Base-by-base conservation (phyloP, 1,140 invertebrate genomes). In the Trachelipus rathkii region DNA sequence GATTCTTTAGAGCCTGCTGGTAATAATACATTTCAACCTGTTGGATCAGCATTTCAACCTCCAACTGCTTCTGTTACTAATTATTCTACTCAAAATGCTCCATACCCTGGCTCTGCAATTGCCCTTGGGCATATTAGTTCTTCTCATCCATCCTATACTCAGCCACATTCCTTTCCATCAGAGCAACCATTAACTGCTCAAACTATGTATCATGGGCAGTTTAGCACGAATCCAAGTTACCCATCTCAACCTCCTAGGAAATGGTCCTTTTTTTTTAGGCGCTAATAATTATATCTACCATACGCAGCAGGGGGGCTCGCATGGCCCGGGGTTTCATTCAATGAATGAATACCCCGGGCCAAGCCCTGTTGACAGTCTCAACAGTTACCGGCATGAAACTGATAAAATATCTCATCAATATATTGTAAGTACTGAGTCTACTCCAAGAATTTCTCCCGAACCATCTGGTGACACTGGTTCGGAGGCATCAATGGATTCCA, bases 251-350 rank as follows among this genome's bases (percentile, higher is more conserved):
- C 77, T 11, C 74, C 43, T 45, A 53, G 70, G 68, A 44, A 72
- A 9, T 44, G 33, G 33, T 33, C 67, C 60, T n/a, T 72, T 70
- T 60, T 24, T 71, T 60, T 43, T 23, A 46, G n/a, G n/a, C n/a
- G 24, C 71, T 45, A 67, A 53, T 67, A 77, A 75, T 67, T 75
- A 60, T 44, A 68, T 19, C 9, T n/a, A 68, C 66, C 72, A 60
- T 73, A 1, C 50, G 11, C 50, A 60, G 67, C 75, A 76, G 78
- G 78, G 78, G 78, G 78, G 78, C 78, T 75, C 70, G 71, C 78
- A 79, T 67, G 78, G 78, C 78, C 78, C 78, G 78, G 78, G 78
- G 75, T 79, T 79, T 79, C 78, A 77, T 79, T 79, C 78, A 13
- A 69, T 79, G 78, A 79, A 46, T 79, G 78, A 79, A 66, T 79